phyloP scores from a whole-genome alignment of 2,113 vertebrate species.

The Gopherus evgoodei region DNA sequence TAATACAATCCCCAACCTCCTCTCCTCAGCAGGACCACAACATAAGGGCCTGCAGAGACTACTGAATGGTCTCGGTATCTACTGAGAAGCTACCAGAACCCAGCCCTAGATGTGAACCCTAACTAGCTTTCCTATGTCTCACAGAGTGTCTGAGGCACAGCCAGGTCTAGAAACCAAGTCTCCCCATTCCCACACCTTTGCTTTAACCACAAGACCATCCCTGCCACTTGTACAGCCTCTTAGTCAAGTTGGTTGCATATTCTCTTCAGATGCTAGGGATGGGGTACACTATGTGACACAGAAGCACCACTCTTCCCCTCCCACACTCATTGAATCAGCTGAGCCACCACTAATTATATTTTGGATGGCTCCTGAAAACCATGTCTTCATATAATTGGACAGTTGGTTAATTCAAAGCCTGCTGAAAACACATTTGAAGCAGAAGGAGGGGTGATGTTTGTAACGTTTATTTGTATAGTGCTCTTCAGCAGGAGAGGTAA shows the following conservation, averaged over 20 bases:
- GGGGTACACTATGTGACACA: background rate
- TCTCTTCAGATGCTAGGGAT: background rate
- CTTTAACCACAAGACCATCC: background rate
- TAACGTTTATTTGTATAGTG: slow-evolving; percentile 34
- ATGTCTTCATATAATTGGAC: slow-evolving; percentile 39
- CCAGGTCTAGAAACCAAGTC: background rate
- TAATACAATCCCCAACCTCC: background rate
- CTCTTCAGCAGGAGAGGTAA: background rate
- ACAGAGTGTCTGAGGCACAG: background rate
- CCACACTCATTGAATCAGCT: background rate
- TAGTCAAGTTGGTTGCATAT: rapidly evolving
- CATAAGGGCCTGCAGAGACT: rapidly evolving
- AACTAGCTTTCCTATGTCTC: background rate
- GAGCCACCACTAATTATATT: slow-evolving; percentile 10
- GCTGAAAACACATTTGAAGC: slow-evolving; percentile 45
- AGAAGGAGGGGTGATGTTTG: slow-evolving; percentile 15
- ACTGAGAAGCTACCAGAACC: background rate
- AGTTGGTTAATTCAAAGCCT: slow-evolving; percentile 53
- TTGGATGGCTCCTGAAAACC: slow-evolving; percentile 48
- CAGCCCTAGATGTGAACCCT: background rate
- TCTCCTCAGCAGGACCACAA: background rate
- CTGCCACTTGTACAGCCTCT: background rate
- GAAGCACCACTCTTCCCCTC: background rate
- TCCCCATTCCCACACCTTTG: background rate
- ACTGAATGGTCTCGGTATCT: no score